Evolutionary conservation across 2,113 vertebrate species (phyloP).

Genomic region (Dascyllus trimaculatus): DNA sequence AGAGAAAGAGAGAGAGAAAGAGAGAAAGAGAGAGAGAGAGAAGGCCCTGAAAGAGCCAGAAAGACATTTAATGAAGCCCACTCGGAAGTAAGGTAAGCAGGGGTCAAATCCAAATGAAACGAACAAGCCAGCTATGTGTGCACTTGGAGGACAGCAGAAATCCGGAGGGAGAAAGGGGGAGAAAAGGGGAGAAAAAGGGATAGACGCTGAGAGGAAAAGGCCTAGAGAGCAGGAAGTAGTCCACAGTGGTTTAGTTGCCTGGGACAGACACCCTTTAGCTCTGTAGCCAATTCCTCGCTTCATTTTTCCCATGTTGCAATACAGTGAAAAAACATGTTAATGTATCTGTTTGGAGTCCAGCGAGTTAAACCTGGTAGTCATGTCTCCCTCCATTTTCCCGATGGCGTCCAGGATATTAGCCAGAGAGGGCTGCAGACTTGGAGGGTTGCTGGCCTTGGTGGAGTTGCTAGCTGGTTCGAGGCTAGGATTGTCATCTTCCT

Average conservation of each 20-base stretch:
- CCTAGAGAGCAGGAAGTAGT: conserved; percentile 61
- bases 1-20: conserved; percentile 51
- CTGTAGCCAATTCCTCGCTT: conserved; percentile 41
- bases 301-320: conserved; percentile 61
- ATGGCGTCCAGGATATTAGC: too few species aligned
- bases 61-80: conserved; percentile 87
- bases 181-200: conserved; percentile 51
- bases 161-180: conserved; percentile 68
- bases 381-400: too few species aligned
- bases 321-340: conserved; percentile 38
- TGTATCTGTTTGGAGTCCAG: conserved; percentile 10
- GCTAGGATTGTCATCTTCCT: too few species aligned
- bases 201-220: conserved; percentile 51
- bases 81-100: conserved; percentile 84
- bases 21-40: conserved; percentile 54
- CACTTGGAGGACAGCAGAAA: conserved; percentile 75
- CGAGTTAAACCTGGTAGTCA: too few species aligned
- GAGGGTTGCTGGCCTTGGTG: too few species aligned
- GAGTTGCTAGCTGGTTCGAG: too few species aligned
- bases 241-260: conserved; percentile 64
- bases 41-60: conserved; percentile 74
- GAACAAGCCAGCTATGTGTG: conserved; percentile 74
- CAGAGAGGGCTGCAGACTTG: too few species aligned
- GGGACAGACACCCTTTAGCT: conserved; percentile 65
- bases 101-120: conserved; percentile 84